Evolutionary conservation across 2,113 vertebrate species (phyloP).

Genomic region (Apeltes quadracus): DNA sequence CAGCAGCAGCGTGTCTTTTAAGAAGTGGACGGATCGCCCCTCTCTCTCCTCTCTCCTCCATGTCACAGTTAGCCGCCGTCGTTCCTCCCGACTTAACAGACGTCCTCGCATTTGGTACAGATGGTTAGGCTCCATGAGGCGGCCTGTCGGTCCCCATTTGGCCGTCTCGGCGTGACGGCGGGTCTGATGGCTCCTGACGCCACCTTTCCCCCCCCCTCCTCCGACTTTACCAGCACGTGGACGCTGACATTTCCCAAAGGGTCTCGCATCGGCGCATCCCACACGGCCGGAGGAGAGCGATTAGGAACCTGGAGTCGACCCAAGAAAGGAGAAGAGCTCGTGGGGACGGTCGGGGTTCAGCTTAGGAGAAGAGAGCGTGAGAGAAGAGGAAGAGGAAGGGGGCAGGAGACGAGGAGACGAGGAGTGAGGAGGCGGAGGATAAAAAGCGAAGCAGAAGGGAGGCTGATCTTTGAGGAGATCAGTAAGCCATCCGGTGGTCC

Average conservation of each 20-base stretch:
- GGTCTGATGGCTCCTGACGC: conserved; percentile 86
- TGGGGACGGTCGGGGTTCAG: conserved; percentile 1
- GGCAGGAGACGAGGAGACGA: neutral
- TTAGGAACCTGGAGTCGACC: conserved; percentile 78
- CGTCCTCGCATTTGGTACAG: conserved; percentile 88
- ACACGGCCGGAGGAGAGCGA: conserved; percentile 79
- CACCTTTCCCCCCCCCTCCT: no score
- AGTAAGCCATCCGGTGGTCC: conserved; percentile 40
- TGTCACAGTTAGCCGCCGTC: conserved; percentile 60
- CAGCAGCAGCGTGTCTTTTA: no score
- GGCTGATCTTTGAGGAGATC: conserved; percentile 48
- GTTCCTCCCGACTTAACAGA: conserved; percentile 77
- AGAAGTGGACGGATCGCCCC: no score
- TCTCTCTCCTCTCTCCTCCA: conserved; percentile 57
- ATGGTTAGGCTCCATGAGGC: conserved; percentile 87
- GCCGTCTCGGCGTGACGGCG: conserved; percentile 81
- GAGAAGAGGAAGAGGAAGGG: neutral
- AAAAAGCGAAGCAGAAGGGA: neutral
- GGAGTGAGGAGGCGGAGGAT: neutral
- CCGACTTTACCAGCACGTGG: conserved; percentile 82
- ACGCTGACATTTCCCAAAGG: conserved; percentile 85
- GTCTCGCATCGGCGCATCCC: conserved; percentile 75
- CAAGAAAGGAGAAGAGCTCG: conserved; percentile 15
- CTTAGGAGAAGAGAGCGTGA: neutral
- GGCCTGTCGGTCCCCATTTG: conserved; percentile 88